These are phyloP conservation scores for Agrochola litura DNA, from an alignment of 2,888 invertebrate species.

Conservation along the genomic window DNA sequence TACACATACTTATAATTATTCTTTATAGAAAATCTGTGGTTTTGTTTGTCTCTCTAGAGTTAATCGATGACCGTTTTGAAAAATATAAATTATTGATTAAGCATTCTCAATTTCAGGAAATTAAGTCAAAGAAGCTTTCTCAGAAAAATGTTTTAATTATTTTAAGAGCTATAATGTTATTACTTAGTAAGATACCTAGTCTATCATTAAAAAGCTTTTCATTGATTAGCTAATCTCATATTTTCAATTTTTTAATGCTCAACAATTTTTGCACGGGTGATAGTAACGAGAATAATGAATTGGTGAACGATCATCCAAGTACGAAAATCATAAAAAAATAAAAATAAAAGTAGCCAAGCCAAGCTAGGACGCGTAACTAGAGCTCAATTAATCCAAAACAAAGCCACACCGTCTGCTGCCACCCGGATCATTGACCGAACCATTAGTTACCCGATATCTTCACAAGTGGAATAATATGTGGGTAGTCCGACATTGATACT, in stretches of 20 bases:
- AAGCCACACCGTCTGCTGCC: slow-evolving; percentile 45
- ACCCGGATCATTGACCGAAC: slow-evolving; percentile 60
- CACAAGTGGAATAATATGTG: slow-evolving; percentile 53
- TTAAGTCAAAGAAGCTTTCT: background rate
- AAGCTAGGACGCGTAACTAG: slow-evolving; percentile 24
- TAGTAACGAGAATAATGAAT: background rate
- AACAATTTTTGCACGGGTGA: background rate
- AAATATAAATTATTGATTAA: background rate
- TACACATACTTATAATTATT: background rate
- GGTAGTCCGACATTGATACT: slow-evolving; percentile 56
- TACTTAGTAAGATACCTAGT: background rate
- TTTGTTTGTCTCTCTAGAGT: background rate
- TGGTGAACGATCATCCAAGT: background rate
- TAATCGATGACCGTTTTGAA: background rate
- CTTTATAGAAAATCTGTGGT: background rate
- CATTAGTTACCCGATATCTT: slow-evolving; percentile 59
- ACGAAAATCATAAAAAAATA: background rate
- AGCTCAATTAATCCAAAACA: slow-evolving; percentile 32
- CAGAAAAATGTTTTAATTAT: background rate
- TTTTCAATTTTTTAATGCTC: background rate
- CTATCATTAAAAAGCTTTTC: too few relatives aligned
- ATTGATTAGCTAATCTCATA: background rate
- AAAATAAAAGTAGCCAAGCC: background rate
- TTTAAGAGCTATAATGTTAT: background rate
- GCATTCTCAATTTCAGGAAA: background rate